These are phyloP conservation scores for Andrena fulva DNA, from an alignment of 2,888 invertebrate genomes.

Conservation along the genomic window DNA sequence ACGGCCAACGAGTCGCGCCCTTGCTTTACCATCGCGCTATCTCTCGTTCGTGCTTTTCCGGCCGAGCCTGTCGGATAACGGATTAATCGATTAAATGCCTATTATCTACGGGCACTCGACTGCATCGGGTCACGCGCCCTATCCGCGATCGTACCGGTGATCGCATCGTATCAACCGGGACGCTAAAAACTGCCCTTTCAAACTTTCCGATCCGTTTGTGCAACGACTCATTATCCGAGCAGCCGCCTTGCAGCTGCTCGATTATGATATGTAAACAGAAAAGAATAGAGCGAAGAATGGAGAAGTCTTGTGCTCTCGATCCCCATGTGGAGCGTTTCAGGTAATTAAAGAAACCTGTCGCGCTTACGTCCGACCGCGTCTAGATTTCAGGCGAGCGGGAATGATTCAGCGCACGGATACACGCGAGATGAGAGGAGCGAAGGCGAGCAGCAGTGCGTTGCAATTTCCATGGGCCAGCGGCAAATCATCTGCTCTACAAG, in stretches of 20 bases:
- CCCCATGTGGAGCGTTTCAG: neutral
- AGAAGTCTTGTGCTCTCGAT: too few relatives aligned
- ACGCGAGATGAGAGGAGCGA: neutral
- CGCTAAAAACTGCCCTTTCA: neutral
- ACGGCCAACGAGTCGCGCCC: slow-evolving; percentile 3
- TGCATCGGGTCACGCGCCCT: neutral
- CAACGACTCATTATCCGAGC: too few relatives aligned
- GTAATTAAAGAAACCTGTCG: slow-evolving; percentile 41
- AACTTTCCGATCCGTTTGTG: neutral
- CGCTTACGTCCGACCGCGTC: slow-evolving; percentile 21
- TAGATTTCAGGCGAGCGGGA: slow-evolving; percentile 29
- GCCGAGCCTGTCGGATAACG: neutral
- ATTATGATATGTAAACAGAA: too few relatives aligned
- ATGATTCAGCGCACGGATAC: slow-evolving; percentile 27
- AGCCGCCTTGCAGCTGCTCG: too few relatives aligned
- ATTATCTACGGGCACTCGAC: neutral
- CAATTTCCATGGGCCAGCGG: slow-evolving; percentile 17
- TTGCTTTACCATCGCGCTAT: neutral
- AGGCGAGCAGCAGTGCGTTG: neutral
- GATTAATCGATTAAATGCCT: slow-evolving; percentile 16
- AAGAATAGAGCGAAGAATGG: too few relatives aligned
- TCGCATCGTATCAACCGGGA: neutral
- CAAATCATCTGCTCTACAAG: too few relatives aligned
- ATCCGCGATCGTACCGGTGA: too few relatives aligned
- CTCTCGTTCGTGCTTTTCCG: slow-evolving; percentile 2